Base-by-base conservation (phyloP, 2,113 vertebrate genomes). In the Panthera uncia region DNA sequence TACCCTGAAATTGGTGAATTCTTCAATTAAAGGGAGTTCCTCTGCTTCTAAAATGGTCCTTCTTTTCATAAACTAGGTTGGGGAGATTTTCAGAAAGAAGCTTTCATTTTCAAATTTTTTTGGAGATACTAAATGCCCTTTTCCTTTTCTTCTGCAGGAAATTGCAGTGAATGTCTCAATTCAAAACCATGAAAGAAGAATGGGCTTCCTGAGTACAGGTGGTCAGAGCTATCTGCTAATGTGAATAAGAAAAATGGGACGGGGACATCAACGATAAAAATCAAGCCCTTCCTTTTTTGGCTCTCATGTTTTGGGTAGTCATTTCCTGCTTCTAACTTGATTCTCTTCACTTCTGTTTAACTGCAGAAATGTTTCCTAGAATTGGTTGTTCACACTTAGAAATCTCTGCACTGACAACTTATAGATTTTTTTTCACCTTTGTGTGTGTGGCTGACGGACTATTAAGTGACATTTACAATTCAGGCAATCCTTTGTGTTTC, bases 401-500 rank as follows among this genome's bases (percentile, higher is more conserved):
- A 80, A 96, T 36, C 38, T 85, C 27, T 83, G 14, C 16, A 29
- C 31, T 82, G 79, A 89, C 45, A 76, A 84, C 36, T 95, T 87
- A 38, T 1, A 41, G 27, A 45, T 36, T 85, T 81, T 87, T 89
- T 80, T 80, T 25, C n/a, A 48, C 33, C 9, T 50, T 86, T 73
- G 71, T 9, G 63, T 31, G 45, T 9, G 68, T 31, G 45, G 25
- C 14, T 61, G 81, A 74, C 12, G 57, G 57, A 71, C 29, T 31
- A 48, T 86, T 85, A 91, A 92, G 50, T 68, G 27, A 95, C 33
- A 73, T 87, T 45, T 93, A 38, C 84, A 96, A 97, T 97, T 78
- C 89, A 97, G 84, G 50, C 65, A 63, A 73, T 11, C 9, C 61
- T 94, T 45, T 83, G 12, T 57, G 57, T 96, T 86, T 97, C 71